Base-by-base conservation (phyloP, 1,140 invertebrate species). In the Drosophila varians region DNA sequence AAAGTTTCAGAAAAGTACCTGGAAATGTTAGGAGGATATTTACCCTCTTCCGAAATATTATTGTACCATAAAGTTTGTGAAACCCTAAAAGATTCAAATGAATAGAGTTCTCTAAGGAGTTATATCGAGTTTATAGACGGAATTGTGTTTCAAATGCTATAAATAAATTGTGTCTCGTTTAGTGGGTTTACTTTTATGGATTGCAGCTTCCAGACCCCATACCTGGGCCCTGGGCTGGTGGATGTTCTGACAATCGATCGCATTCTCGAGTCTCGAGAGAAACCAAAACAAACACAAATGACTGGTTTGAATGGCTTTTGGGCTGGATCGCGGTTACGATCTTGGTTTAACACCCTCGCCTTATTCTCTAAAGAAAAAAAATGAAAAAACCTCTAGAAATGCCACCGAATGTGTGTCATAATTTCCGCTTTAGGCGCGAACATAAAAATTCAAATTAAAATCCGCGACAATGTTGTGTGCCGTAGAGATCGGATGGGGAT, bases 381-480 rank as follows among this genome's bases (percentile, higher is more conserved):
- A 38, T 14, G 14, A 38, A 38, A 16, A 38, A 38, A 6, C 36
- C 18, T 46, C 38, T 53, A n/a, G 64, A 16, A 62, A 60, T 49
- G 72, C 23, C 70, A 46, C 19, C 23, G 48, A 51, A 51, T 77
- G 57, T 83, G 74, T 84, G 78, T 82, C 78, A 77, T 77, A 65
- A 54, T 66, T 77, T 77, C 62, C 78, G 77, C 34, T 68, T 54
- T 71, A 40, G 74, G 65, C 42, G 14, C 52, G 46, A 64, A 66
- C 46, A 66, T 66, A 51, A n/a, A 62, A 55, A 66, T 38, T 38
- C 5, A 38, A 31, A 42, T 46, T 16, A 7, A 65, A 25, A 58
- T 49, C 26, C n/a, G 54, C 43, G 36, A 69, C 61, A 74, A 46
- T 62, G 49, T 57, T 42, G 54, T 42, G 12, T 23, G 34, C 11